Evolutionary conservation across 2,113 vertebrate genomes (phyloP), one percentile per base, ranked within the genome.

Genomic region (Stictonetta naevosa): DNA sequence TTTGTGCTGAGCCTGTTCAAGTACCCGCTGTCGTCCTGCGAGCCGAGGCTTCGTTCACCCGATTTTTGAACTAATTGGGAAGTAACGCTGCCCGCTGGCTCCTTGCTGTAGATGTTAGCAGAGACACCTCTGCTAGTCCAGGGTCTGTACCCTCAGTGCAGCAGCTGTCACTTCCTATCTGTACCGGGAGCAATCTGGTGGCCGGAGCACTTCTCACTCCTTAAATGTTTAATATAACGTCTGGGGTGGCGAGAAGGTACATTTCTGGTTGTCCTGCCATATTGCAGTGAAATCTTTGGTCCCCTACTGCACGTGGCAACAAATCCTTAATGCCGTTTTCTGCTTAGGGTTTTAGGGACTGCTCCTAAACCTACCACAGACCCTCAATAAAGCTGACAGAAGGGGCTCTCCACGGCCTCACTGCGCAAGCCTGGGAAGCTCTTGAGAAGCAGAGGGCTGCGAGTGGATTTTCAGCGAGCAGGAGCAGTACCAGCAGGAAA

Each of bases 1-100:
- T 86, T 84, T 59, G 26, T 88, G 62, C n/a, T 53, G 44, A 89
- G 79, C 72, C 83, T 16, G 6, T 88, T 86, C 81, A 86, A 92
- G 64, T 63, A 91, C 86, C 80, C 83, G 66, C 46, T 96, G n/a
- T 77, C 67, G 29, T 59, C 7, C 21, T 34, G 91, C 21, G 66
- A 90, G 60, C 86, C 13, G 52, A 86, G 86, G 46, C 44, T 80
- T 92, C 72, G 33, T 60, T 86, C 82, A 87, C 60, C 63, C 81
- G 67, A 59, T 73, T 64, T 64, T 40, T 40, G 36, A 38, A 40
- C 62, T 64, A 28, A 13, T 8, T 8, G 7, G 26, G 38, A 29
- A 6, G 11, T 29, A 20, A 19, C 20, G 85, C 87, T 89, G 36
- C 44, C 40, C 79, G 29, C 75, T 71, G 55, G 62, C 95, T 97